phyloP scores from a whole-genome alignment of 92 coral and sea anemone genomes.

The Micromussa lordhowensis region DNA sequence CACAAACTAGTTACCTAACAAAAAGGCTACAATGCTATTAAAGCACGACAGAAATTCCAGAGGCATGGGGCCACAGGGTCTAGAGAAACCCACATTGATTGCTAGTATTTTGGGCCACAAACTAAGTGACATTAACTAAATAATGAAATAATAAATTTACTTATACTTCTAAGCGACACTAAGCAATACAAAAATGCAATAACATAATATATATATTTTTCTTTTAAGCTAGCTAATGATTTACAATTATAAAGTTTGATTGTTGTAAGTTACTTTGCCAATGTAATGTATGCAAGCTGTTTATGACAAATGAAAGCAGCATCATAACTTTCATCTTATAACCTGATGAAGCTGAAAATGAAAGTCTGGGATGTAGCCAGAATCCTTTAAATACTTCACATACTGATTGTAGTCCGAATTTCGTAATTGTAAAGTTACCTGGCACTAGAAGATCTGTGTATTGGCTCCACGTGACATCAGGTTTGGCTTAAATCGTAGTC shows the following conservation, averaged over 20 bases:
- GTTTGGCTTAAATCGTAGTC: slow-evolving; percentile 8
- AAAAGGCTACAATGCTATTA: no score
- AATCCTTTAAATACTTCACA: not conserved
- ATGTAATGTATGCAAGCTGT: not conserved
- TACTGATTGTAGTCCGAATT: not conserved
- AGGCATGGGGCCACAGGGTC: no score
- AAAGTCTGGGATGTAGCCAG: slow-evolving; percentile 4
- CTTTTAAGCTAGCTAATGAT: no score
- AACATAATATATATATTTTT: not conserved
- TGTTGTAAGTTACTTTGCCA: no score
- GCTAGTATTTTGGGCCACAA: not conserved
- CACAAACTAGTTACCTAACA: no score
- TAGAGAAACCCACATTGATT: not conserved
- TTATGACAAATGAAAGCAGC: not conserved
- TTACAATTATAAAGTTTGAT: no score
- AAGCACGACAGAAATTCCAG: no score
- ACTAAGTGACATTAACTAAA: not conserved
- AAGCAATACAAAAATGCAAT: not conserved
- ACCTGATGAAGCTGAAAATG: not conserved
- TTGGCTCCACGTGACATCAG: slow-evolving; percentile 7
- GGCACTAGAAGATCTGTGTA: not conserved
- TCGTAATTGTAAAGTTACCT: not conserved
- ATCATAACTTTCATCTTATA: no score
- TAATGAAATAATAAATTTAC: no score
- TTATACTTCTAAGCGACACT: not conserved